A percentile compares a stretch with the other conserved stretches of the same genome.
phyloP scores from a whole-genome alignment of 2,888 invertebrate species.

The Monopis laevigella region DNA sequence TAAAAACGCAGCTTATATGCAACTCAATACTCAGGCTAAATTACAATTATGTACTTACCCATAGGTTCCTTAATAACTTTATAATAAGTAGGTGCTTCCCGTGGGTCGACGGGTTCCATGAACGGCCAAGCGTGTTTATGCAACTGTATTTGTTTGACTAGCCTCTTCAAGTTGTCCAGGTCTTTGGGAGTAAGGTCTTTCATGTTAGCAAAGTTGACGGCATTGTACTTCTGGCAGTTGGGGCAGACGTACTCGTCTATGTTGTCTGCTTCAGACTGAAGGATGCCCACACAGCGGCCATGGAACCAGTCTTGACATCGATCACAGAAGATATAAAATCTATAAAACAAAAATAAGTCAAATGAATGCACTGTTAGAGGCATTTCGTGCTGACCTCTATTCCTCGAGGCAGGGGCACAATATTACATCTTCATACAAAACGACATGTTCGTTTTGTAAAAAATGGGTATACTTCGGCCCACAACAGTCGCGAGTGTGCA shows the following conservation, averaged over 20 bases:
- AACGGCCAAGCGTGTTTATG: slow-evolving; percentile 99
- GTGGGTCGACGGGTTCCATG: slow-evolving; percentile 95
- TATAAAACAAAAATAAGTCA: slow-evolving; percentile 50
- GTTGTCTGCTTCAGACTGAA: slow-evolving; percentile 92
- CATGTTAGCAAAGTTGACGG: slow-evolving; percentile 90
- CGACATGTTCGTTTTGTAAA: too few species aligned
- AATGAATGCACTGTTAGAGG: too few species aligned
- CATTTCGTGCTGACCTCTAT: too few species aligned
- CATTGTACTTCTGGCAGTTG: slow-evolving; percentile 90
- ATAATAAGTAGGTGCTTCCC: slow-evolving; percentile 97
- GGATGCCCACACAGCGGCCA: slow-evolving; percentile 94
- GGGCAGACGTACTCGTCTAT: slow-evolving; percentile 98
- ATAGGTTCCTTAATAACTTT: slow-evolving; percentile 95
- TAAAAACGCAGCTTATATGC: too few species aligned
- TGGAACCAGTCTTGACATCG: slow-evolving; percentile 99
- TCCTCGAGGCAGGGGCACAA: too few species aligned
- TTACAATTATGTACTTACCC: slow-evolving; percentile 71
- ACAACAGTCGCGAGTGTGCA: too few species aligned
- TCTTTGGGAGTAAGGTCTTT: slow-evolving; percentile 83
- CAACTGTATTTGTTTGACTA: slow-evolving; percentile 89
- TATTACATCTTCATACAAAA: too few species aligned
- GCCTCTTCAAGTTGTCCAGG: slow-evolving; percentile 82
- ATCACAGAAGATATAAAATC: slow-evolving; percentile 99
- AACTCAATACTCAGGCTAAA: too few species aligned
- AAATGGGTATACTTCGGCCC: too few species aligned